These are phyloP conservation scores for Onychomys torridus DNA, from an alignment of 2,797 vertebrate genomes.

Conservation along the genomic window DNA sequence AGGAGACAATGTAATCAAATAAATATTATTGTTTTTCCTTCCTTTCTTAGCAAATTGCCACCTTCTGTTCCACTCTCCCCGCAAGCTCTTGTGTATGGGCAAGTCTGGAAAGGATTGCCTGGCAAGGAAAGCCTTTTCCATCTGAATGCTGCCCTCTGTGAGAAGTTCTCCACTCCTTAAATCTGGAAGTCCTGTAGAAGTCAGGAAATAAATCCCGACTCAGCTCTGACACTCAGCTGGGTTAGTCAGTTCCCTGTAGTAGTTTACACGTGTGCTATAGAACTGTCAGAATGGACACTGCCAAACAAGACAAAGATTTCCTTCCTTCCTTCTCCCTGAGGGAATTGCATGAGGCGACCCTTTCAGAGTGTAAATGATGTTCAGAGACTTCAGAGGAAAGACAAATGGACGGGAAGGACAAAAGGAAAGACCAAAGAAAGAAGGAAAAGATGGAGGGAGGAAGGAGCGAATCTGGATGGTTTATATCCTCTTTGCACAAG, in stretches of 20 bases:
- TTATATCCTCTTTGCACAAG: not conserved
- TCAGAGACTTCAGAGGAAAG: not conserved
- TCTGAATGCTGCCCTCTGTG: conserved; percentile 64
- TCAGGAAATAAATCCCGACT: conserved; percentile 61
- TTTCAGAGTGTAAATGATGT: not conserved
- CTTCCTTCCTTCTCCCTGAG: not conserved
- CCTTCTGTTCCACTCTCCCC: conserved; percentile 60
- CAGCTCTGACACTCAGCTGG: conserved; percentile 30
- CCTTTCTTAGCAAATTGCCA: conserved; percentile 79
- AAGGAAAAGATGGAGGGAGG: not conserved
- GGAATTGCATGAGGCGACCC: not conserved
- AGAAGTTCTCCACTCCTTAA: conserved; percentile 18
- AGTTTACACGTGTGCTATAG: conserved; percentile 5
- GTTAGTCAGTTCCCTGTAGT: conserved; percentile 49
- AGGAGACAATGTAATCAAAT: conserved; percentile 78
- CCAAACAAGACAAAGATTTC: conserved; percentile 29
- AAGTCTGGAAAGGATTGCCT: conserved; percentile 79
- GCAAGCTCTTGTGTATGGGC: conserved; percentile 55
- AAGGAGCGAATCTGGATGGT: not conserved
- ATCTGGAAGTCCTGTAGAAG: conserved; percentile 58
- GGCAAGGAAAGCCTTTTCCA: conserved; percentile 56
- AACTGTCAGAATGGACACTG: conserved; percentile 3
- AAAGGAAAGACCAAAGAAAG: not conserved
- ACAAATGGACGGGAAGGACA: not conserved
- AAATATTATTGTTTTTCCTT: conserved; percentile 79